phyloP scores from a whole-genome alignment of 2,888 invertebrate genomes.

The Ornithoptera alexandrae region DNA sequence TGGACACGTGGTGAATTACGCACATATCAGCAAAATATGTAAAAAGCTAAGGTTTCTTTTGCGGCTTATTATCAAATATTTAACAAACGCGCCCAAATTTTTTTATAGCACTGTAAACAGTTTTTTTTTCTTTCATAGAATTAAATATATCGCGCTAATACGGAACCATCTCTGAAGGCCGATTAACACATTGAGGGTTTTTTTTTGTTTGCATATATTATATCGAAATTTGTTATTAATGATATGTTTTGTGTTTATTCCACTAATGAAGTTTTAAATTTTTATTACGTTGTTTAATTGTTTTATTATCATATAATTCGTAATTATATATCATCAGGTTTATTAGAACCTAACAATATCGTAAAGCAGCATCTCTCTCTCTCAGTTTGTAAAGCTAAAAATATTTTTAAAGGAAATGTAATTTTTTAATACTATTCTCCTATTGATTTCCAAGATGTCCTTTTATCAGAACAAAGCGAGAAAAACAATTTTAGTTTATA shows the following conservation, averaged over 20 bases:
- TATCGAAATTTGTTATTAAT: background rate
- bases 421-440: no score
- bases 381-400: no score
- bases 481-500: no score
- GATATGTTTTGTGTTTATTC: background rate
- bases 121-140: background rate
- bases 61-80: background rate
- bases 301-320: background rate
- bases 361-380: no score
- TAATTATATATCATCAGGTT: background rate
- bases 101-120: background rate
- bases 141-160: conserved; percentile 4
- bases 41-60: background rate
- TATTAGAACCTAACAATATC: no score
- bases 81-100: background rate
- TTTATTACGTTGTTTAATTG: background rate
- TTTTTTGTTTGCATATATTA: background rate
- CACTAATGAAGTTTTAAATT: background rate
- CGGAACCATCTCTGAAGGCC: conserved; percentile 3
- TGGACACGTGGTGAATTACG: background rate
- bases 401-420: no score
- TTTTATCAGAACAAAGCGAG: no score
- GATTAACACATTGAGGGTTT: conserved; percentile 2
- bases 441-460: no score
- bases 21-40: background rate